Evolutionary conservation across 1,140 invertebrate species (phyloP).

Genomic region (Scaptomyza pallida): DNA sequence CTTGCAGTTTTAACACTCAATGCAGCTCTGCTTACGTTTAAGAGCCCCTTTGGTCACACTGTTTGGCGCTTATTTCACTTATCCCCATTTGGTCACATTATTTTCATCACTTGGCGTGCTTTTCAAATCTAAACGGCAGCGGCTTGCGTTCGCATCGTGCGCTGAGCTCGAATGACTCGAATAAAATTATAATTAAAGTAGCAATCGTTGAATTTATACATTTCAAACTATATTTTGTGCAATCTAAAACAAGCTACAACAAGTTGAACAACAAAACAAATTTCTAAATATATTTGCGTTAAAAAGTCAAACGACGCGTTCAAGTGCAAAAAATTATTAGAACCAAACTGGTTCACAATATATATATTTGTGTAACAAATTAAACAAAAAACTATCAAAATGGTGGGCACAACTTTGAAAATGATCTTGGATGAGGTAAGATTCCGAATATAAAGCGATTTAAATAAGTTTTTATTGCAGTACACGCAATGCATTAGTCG

Average conservation of each 20-base stretch:
- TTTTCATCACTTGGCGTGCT: conserved; percentile 32
- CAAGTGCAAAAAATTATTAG: conserved; percentile 21
- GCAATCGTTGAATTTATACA: conserved; percentile 36
- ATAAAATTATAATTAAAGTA: conserved; percentile 29
- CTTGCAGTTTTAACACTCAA: conserved; percentile 2
- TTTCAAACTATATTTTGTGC: conserved; percentile 37
- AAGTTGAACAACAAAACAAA: conserved; percentile 15
- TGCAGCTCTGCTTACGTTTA: background rate
- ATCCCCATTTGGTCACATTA: conserved; percentile 19
- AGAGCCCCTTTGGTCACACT: conserved; percentile 18
- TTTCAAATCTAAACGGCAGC: conserved; percentile 67
- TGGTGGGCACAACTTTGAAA: conserved; percentile 66
- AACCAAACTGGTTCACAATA: conserved; percentile 2
- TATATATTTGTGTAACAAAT: conserved; percentile 37
- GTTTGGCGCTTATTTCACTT: background rate
- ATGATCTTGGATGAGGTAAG: conserved; percentile 72
- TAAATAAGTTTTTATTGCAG: background rate
- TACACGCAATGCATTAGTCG: conserved; percentile 8
- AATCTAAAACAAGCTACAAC: conserved; percentile 25
- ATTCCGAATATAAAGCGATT: background rate
- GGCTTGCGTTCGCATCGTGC: conserved; percentile 48
- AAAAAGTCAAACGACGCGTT: conserved; percentile 21
- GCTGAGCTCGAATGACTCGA: conserved; percentile 35
- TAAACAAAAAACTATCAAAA: conserved; percentile 44
- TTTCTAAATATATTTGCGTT: conserved; percentile 19